Base-by-base conservation (phyloP, 2,888 invertebrate genomes). In the Drosophila cognata region DNA sequence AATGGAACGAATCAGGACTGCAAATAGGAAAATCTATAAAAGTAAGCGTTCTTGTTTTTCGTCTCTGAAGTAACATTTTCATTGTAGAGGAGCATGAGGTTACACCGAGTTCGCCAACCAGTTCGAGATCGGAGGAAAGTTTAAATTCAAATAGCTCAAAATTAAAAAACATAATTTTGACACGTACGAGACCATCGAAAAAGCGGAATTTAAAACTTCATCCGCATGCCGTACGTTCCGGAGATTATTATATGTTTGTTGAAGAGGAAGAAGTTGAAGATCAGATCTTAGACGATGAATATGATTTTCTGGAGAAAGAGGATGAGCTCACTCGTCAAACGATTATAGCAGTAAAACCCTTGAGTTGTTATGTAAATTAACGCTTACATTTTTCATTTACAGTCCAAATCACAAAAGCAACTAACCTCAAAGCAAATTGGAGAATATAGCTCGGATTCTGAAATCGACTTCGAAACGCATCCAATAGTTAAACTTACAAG, bases 231-330 rank as follows among this genome's bases (percentile, higher is more conserved):
- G 96, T 99, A 73, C 96, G 98, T 64, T 98, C 98, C 62, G 99
- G 99, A n/a, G 99, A 99, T 94, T 99, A 99, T 94, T 99, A 98
- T 94, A 98, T 99, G 98, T 99, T 99, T 94, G 98, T 98, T 90
- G 98, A 98, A 76, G 95, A 96, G 82, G 96, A 96, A 83, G 96
- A 96, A 81, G 96, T 96, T 59, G 96, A 96, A 36, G 94, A 96
- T 61, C 91, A 95, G 56, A 95, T 95, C 71, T 82, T 95, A 0
- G 75, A 77, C 35, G 94, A 95, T 29, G 94, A 95, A 35, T 94
- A 94, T 53, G 94, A 94, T 21, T 77, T 86, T 85, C 56, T 91
- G 72, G 74, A 91, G 6, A 78, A 67, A 85, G 74, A 90, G 38
- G 90, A 86, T 13, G 11, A 77, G n/a, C 71, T 55, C 3, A 59